phyloP scores from a whole-genome alignment of 1,140 invertebrate species.

The Yoshiicerus persimilis region DNA sequence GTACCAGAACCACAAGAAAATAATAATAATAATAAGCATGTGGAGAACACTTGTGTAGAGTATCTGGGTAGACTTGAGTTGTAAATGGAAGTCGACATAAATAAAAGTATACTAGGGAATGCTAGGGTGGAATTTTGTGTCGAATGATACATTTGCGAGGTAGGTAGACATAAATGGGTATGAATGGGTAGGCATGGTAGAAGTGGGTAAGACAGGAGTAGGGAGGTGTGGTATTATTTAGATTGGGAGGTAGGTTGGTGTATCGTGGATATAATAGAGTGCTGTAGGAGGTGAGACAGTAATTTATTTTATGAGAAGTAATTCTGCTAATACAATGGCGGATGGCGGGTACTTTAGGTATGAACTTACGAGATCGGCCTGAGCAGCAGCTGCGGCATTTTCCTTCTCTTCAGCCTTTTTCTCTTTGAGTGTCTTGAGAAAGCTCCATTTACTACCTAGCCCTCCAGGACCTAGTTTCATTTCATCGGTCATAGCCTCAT shows the following conservation, averaged over 20 bases:
- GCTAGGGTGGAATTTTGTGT: not conserved
- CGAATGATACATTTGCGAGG: not conserved
- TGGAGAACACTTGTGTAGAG: no score
- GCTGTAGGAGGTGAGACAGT: not conserved
- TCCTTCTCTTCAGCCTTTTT: slow-evolving; percentile 79
- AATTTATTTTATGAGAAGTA: not conserved
- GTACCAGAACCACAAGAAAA: no score
- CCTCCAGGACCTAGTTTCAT: slow-evolving; percentile 51
- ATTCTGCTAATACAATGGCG: not conserved
- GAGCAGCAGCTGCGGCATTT: slow-evolving; percentile 46
- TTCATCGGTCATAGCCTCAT: slow-evolving; percentile 55
- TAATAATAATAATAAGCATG: no score
- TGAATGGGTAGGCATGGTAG: not conserved
- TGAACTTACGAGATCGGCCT: slow-evolving; percentile 45
- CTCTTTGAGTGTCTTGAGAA: slow-evolving; percentile 83
- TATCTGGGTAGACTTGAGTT: not conserved
- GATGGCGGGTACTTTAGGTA: not conserved
- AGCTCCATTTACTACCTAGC: slow-evolving; percentile 83
- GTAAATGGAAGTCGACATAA: no score
- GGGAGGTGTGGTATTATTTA: not conserved
- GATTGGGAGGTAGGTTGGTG: not conserved
- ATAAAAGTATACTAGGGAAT: no score
- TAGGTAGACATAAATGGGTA: not conserved
- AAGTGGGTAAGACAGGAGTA: not conserved
- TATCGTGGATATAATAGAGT: not conserved